Percentiles rank a stretch among this genome's conserved stretches.
Evolutionary conservation across 2,113 vertebrate species (phyloP).

Genomic region (Columbina picui): DNA sequence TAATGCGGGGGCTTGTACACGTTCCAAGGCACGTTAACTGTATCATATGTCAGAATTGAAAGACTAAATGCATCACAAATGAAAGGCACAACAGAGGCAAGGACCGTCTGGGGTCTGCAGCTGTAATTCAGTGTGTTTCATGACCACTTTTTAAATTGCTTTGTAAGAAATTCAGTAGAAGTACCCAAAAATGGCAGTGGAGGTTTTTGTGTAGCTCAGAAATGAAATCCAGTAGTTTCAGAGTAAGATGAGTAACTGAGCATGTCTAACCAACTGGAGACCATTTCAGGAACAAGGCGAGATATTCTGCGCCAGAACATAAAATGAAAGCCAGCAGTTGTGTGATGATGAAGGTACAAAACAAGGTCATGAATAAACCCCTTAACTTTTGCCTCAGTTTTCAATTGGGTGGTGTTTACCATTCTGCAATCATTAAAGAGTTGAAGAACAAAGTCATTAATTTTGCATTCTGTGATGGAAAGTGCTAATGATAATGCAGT

Average conservation of each 20-base stretch:
- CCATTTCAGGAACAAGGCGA: background rate
- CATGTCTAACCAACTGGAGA: accelerated
- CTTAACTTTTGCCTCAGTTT: background rate
- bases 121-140: background rate
- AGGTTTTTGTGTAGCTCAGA: background rate
- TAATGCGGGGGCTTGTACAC: background rate
- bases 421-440: background rate
- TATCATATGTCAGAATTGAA: background rate
- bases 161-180: background rate
- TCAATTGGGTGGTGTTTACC: background rate
- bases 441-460: background rate
- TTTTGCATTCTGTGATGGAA: background rate
- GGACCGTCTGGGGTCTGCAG: background rate
- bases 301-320: background rate
- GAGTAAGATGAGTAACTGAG: background rate
- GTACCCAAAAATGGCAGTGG: background rate
- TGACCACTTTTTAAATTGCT: background rate
- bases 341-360: background rate
- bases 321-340: background rate
- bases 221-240: background rate
- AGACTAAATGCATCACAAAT: background rate
- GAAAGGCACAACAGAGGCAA: background rate
- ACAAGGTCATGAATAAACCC: background rate
- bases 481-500: background rate
- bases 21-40: background rate